Base-by-base conservation (phyloP, 92 coral and sea anemone genomes). In the Palythoa grandis region DNA sequence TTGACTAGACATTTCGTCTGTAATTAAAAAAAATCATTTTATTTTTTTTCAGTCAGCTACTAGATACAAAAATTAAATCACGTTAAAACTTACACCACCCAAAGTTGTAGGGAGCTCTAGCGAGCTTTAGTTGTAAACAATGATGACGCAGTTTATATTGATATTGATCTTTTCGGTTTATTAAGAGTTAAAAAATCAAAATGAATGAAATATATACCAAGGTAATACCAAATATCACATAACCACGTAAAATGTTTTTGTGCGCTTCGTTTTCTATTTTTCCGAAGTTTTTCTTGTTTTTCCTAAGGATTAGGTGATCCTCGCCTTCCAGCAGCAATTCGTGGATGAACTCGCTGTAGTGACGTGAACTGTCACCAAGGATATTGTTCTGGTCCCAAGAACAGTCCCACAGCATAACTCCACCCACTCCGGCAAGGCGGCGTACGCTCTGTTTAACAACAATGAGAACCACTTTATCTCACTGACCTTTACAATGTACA, bases 401-500 rank as follows among this genome's bases (percentile, higher is more conserved):
- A n/a, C 83, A 78, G 72, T 78, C 83, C 83, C 83, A 78, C 71
- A 78, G 67, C 83, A 78, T 78, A 29, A 78, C 72, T 47, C 83
- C 83, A 35, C 83, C 83, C 83, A 78, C 56, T 23, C 72, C 83
- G 15, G 72, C 35, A 39, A 9, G 72, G 56, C 60, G 15, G 17
- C 83, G 83, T 61, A 78, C 12, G 35, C 56, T 43, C 83, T 78
- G 83, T 43, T 57, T 19, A 11, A 77, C 15, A 4, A 77, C 2
- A 72, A 40, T 57, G 47, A 40, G 1, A 40, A 40, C 47, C 4
- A 40, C 47, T 40, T 40, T n/a, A n/a, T n/a, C n/a, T n/a, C n/a
- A n/a, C n/a, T n/a, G n/a, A n/a, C n/a, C n/a, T n/a, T n/a, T n/a
- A n/a, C n/a, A n/a, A n/a, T n/a, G n/a, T n/a, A n/a, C n/a, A n/a